Evolutionary conservation across 2,888 invertebrate species (phyloP), one percentile per base, ranked within the genome.

Genomic region (Lacanobia wlatinum): DNA sequence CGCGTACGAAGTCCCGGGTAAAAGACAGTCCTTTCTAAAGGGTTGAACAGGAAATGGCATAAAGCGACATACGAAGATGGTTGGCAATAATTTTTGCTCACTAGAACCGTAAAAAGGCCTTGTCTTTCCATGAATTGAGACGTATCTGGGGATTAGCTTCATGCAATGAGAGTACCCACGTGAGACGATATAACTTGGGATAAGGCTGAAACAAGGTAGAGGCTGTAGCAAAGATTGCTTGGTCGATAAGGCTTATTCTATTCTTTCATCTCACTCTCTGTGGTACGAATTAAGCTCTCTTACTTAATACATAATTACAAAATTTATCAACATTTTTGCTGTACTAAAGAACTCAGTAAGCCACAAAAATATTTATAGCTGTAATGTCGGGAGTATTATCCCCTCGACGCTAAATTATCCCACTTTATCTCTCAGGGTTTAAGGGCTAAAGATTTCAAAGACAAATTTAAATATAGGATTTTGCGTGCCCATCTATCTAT

Each of bases 341-440:
- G 23, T 18, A 5, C 18, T 48, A 16, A 46, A 43, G 18, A 40
- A 18, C 76, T 80, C 48, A 9, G 52, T 61, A 75, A 80, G 10
- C 53, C 61, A 75, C 46, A 61, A 61, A 46, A n/a, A 67, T 68
- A 80, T 80, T 52, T 58, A 73, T 52, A 21, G 43, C 53, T 64
- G 50, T 58, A 58, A 65, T 62, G 40, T 28, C n/a, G 43, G 40
- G 40, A 53, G 62, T 61, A 55, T 65, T 58, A 64, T 53, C 34
- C 28, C 16, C 23, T 52, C 40, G 63, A 55, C 43, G 18, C 18
- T 62, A 58, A 75, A 62, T 71, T 60, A 68, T 60, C 21, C 52
- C 12, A 58, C 21, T 69, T 69, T 61, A 69, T 69, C 52, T 28
- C 48, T 7, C 43, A 58, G 46, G 48, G 43, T 53, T 75, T 64